phyloP scores from a whole-genome alignment of 2,113 vertebrate genomes.

The Pterophyllum scalare region DNA sequence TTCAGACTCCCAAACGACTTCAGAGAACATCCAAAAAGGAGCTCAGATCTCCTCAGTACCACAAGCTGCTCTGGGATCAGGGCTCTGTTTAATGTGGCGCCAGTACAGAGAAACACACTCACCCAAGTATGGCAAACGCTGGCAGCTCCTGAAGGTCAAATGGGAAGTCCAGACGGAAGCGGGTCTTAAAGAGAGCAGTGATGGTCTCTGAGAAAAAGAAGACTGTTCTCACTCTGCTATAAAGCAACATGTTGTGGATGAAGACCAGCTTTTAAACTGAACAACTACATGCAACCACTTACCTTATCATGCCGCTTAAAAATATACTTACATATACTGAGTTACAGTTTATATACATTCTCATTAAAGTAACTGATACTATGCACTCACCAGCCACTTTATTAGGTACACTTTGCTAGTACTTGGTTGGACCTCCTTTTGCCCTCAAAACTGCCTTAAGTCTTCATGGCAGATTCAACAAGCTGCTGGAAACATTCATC shows the following conservation, averaged over 20 bases:
- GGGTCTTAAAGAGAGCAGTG: slow-evolving; percentile 97
- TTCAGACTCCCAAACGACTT: slow-evolving; percentile 11
- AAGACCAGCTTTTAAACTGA: background rate
- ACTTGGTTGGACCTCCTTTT: too few species aligned
- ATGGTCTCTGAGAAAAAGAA: slow-evolving; percentile 89
- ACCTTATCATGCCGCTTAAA: background rate
- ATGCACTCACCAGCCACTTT: background rate
- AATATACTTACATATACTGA: background rate
- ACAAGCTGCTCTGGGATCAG: slow-evolving; percentile 10
- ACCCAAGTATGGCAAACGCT: slow-evolving; percentile 96
- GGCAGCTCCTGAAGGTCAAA: slow-evolving; percentile 99
- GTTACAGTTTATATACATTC: background rate
- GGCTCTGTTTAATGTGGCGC: background rate
- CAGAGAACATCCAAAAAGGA: background rate
- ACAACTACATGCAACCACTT: background rate
- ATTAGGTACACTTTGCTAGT: background rate
- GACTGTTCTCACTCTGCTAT: slow-evolving; percentile 22
- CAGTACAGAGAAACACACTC: slow-evolving; percentile 57
- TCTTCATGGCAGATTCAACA: background rate
- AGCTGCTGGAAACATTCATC: background rate
- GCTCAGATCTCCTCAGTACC: slow-evolving; percentile 4
- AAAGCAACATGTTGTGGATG: background rate
- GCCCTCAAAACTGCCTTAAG: background rate
- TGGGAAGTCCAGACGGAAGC: slow-evolving; percentile 98
- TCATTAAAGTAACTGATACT: background rate